A percentile compares a stretch with the other conserved stretches of the same genome.
Evolutionary conservation across 1,140 invertebrate genomes (phyloP).

Genomic region (Penaeus indicus): DNA sequence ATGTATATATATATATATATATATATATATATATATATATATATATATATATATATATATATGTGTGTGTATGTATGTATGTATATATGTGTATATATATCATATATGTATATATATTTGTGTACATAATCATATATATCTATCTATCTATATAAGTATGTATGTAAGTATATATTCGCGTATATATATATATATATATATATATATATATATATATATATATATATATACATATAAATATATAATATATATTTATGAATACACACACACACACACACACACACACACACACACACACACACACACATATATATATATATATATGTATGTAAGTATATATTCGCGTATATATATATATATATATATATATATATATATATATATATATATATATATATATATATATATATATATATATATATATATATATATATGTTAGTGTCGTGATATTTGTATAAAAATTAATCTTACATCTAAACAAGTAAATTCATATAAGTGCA

Average conservation of each 20-base stretch:
- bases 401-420: too few relatives aligned
- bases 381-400: too few relatives aligned
- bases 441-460: too few relatives aligned
- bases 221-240: constrained; percentile 16
- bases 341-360: too few relatives aligned
- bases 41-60: constrained; percentile 25
- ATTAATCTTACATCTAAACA: too few relatives aligned
- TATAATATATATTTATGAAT: neutral
- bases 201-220: constrained; percentile 28
- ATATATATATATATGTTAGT: too few relatives aligned
- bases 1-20: neutral
- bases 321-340: too few relatives aligned
- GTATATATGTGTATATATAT: constrained; percentile 19
- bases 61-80: constrained; percentile 5
- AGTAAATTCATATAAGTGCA: too few relatives aligned
- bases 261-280: too few relatives aligned
- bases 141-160: neutral
- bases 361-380: too few relatives aligned
- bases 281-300: too few relatives aligned
- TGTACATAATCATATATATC: neutral
- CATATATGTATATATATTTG: neutral
- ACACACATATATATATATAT: too few relatives aligned
- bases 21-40: neutral
- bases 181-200: constrained; percentile 22
- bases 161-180: neutral